A percentile compares a stretch with the other conserved stretches of the same genome.
phyloP scores from a whole-genome alignment of 1,140 invertebrate species.

The Vanessa tameamea region DNA sequence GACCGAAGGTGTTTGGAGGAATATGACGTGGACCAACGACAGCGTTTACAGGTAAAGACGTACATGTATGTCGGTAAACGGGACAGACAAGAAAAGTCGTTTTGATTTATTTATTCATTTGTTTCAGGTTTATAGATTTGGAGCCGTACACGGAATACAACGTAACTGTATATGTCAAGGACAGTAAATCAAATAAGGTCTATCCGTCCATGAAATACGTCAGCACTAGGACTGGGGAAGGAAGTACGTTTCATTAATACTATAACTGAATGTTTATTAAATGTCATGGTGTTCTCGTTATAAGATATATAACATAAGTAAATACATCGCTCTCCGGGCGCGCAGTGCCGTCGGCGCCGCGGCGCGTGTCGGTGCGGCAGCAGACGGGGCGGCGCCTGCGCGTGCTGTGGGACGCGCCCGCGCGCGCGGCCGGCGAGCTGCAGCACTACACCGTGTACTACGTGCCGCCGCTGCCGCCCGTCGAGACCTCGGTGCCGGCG shows the following conservation, averaged over 20 bases:
- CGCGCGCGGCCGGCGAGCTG: slow-evolving; percentile 83
- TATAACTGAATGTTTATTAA: not conserved
- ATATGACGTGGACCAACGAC: slow-evolving; percentile 71
- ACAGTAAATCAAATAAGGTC: slow-evolving; percentile 76
- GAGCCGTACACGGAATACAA: slow-evolving; percentile 88
- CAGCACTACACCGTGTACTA: slow-evolving; percentile 84
- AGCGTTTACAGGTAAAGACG: slow-evolving; percentile 61
- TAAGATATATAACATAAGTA: no score
- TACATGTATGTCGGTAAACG: no score
- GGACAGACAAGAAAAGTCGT: no score
- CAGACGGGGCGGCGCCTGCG: slow-evolving; percentile 83
- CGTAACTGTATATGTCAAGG: slow-evolving; percentile 87
- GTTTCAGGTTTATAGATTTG: slow-evolving; percentile 83
- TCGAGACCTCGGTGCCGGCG: slow-evolving; percentile 49
- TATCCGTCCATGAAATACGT: slow-evolving; percentile 84
- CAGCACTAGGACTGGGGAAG: slow-evolving; percentile 83
- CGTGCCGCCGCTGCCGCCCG: slow-evolving; percentile 79
- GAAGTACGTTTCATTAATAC: slow-evolving; percentile 66
- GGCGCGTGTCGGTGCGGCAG: slow-evolving; percentile 84
- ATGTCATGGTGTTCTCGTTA: not conserved
- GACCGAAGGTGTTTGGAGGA: slow-evolving; percentile 63
- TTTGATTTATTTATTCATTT: slow-evolving; percentile 1
- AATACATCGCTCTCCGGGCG: not conserved
- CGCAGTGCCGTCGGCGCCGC: slow-evolving; percentile 84
- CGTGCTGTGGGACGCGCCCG: slow-evolving; percentile 85